Conservation (phyloP, 2,888 invertebrate genomes). For the Agriotes lineatus region DNA sequence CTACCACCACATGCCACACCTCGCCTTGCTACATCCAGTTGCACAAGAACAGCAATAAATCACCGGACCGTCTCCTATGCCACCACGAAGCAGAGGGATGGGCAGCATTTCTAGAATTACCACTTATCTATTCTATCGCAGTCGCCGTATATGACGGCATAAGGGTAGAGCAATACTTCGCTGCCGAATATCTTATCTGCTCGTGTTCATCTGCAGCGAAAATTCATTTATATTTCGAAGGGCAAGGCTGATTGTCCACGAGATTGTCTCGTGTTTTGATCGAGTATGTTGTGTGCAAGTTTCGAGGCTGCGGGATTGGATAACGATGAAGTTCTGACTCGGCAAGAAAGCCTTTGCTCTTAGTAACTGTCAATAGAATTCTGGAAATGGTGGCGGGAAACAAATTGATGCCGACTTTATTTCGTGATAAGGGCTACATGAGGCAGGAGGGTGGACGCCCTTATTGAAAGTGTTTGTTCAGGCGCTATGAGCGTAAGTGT, state of each 20-base stretch:
- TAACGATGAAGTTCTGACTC: background rate
- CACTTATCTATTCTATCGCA: conserved; percentile 33
- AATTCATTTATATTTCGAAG: conserved; percentile 8
- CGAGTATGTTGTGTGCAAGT: background rate
- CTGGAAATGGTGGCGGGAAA: background rate
- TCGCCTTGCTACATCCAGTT: conserved; percentile 1
- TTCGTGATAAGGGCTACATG: conserved; percentile 11
- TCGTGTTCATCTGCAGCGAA: conserved; percentile 17
- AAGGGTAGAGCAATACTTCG: conserved; percentile 30
- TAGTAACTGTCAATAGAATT: background rate
- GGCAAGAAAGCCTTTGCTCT: background rate
- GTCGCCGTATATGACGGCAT: conserved; percentile 13
- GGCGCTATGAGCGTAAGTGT: conserved; percentile 6
- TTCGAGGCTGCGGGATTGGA: background rate
- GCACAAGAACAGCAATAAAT: conserved; percentile 24
- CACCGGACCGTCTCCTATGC: conserved; percentile 25
- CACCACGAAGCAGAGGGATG: conserved; percentile 27
- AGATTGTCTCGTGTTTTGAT: conserved; percentile 7
- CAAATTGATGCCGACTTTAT: conserved; percentile 4
- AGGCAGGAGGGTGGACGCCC: background rate
- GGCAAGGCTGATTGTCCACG: conserved; percentile 4
- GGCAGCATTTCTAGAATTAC: conserved; percentile 30
- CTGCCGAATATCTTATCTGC: conserved; percentile 18
- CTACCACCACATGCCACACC: background rate
- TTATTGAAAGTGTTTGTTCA: background rate